A percentile compares a stretch with the other conserved stretches of the same genome.
Evolutionary conservation across 2,797 vertebrate species (phyloP).

Genomic region (Presbytis comata): DNA sequence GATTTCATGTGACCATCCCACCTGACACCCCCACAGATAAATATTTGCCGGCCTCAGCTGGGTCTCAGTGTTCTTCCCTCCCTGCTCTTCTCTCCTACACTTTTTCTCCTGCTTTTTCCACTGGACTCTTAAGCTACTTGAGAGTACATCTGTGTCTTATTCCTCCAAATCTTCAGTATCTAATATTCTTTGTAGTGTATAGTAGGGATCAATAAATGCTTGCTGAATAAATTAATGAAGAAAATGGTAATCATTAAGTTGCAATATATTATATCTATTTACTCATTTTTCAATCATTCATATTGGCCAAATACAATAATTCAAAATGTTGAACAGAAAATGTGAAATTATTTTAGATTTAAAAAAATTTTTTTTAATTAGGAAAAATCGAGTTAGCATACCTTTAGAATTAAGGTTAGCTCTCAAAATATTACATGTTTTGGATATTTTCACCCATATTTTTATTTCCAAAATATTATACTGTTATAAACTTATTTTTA

Average conservation of each 20-base stretch:
- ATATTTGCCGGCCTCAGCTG: background rate
- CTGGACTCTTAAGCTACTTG: background rate
- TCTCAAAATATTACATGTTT: background rate
- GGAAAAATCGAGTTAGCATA: background rate
- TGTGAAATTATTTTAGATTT: background rate
- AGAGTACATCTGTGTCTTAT: background rate
- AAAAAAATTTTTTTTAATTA: background rate
- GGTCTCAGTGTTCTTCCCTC: background rate
- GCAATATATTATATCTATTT: background rate
- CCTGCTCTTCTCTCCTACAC: background rate
- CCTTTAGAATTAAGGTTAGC: background rate
- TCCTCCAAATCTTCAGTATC: background rate
- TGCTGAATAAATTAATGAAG: background rate
- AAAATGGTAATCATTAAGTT: background rate
- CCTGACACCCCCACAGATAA: background rate
- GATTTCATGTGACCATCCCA: background rate
- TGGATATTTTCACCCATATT: background rate
- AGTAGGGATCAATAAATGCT: background rate
- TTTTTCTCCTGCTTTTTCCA: background rate
- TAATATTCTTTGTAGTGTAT: background rate
- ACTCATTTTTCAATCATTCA: background rate
- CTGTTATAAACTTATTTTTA: slow-evolving; percentile 13
- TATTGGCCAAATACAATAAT: background rate
- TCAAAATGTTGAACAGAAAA: background rate
- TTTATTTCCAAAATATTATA: background rate